A percentile compares a stretch with the other conserved stretches of the same genome.
Conservation (phyloP, 2,113 vertebrate species). For the Microcebus murinus region DNA sequence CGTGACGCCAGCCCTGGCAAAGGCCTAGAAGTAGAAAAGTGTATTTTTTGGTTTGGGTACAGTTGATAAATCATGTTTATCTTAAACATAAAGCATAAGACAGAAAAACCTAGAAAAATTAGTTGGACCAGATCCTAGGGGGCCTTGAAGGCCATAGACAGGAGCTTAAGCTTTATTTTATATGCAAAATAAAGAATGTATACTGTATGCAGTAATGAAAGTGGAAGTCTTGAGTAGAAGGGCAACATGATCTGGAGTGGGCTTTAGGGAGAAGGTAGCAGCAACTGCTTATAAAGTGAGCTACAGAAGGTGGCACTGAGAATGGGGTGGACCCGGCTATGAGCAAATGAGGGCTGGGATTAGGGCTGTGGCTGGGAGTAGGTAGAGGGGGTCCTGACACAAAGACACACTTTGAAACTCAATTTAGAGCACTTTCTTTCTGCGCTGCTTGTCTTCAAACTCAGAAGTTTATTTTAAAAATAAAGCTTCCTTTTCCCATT, state of each 20-base stretch:
- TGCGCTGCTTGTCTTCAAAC: slow-evolving; percentile 66
- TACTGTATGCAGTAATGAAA: too few species aligned
- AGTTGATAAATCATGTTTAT: not conserved
- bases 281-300: not conserved
- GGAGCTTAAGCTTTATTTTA: not conserved
- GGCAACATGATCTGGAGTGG: not conserved
- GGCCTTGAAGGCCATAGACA: not conserved
- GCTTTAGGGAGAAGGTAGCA: not conserved
- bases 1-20: not conserved
- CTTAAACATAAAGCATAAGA: not conserved
- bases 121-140: not conserved
- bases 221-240: not conserved
- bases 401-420: slow-evolving; percentile 59
- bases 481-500: slow-evolving; percentile 70
- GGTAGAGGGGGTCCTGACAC: not conserved
- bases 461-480: slow-evolving; percentile 78
- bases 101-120: not conserved
- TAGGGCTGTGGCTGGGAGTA: not conserved
- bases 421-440: slow-evolving; percentile 50
- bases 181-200: not conserved
- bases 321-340: not conserved
- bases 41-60: not conserved
- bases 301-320: not conserved
- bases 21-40: not conserved
- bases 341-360: not conserved